Base-by-base conservation (phyloP, 1,140 invertebrate genomes). In the Hydropsyche tenuis region DNA sequence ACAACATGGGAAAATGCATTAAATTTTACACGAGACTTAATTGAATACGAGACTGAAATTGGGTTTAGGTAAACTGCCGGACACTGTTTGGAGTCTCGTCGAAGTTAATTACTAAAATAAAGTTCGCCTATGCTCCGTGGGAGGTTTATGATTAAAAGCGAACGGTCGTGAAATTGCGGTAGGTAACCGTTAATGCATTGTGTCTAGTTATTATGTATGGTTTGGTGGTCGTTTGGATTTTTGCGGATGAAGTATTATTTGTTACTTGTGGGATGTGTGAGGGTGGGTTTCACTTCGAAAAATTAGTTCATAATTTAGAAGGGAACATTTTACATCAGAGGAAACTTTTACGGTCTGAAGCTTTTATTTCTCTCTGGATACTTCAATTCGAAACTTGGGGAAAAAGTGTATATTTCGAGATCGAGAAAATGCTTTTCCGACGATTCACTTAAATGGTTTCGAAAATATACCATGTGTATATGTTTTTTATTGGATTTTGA, bases 371-470 rank as follows among this genome's bases (percentile, higher is more conserved):
- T 65, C 43, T 65, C 20, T 16, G 1, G 63, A 46, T 18, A 46
- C 22, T 60, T 60, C 23, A 60, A 23, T 65, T 43, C 30, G 23
- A 43, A 37, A 23, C 4, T 43, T 65, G 30, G 63, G 5, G 14
- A 65, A 65, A 43, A 65, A 25, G 5, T 60, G 18, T 25, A 53
- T 20, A 18, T 37, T 14, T n/a, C 60, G 18, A 20, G n/a, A 12
- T 27, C 60, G 43, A 43, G 63, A 65, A 65, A 43, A 43, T 30
- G 43, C 63, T 65, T 65, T 65, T 65, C 63, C 63, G 30, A 60
- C 23, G 23, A 22, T 22, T 60, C 23, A 60, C 22, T 20, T 20
- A 53, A 53, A 53, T 11, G 20, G 3, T 20, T 2, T 4, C 20
- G 51, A 3, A 53, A 20, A 53, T 20, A 53, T 20, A 53, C 16